Evolutionary conservation across 2,888 invertebrate species (phyloP).

Genomic region (Herminia tarsipennalis): DNA sequence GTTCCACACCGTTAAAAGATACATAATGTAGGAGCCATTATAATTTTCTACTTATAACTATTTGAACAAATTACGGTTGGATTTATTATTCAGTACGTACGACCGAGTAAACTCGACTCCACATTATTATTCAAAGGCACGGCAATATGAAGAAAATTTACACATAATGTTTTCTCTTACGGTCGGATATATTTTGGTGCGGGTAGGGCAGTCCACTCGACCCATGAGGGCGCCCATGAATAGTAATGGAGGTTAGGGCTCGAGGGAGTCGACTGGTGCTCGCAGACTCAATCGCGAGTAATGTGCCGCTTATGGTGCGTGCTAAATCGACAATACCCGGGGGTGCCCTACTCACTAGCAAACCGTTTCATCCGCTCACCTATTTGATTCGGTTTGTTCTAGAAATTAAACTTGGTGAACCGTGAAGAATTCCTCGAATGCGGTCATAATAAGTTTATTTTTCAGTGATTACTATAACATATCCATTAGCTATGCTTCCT

Average conservation of each 20-base stretch:
- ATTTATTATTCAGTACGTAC: conserved; percentile 47
- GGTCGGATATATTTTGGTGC: conserved; percentile 50
- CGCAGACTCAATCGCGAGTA: conserved; percentile 55
- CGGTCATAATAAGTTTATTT: conserved; percentile 32
- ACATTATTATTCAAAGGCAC: conserved; percentile 59
- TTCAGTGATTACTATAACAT: conserved; percentile 16
- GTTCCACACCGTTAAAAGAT: conserved; percentile 28
- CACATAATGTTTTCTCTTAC: conserved; percentile 59
- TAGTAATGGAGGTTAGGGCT: conserved; percentile 77
- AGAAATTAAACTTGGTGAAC: conserved; percentile 53
- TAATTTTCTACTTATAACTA: conserved; percentile 30
- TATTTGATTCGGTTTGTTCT: conserved; percentile 67
- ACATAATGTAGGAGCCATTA: conserved; percentile 34
- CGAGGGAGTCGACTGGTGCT: conserved; percentile 52
- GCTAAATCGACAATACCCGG: conserved; percentile 81
- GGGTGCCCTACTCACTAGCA: conserved; percentile 65
- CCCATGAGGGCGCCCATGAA: conserved; percentile 74
- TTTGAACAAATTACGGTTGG: conserved; percentile 37
- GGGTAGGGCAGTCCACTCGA: conserved; percentile 58
- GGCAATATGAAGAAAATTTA: conserved; percentile 54
- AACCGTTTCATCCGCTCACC: conserved; percentile 68
- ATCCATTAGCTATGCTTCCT: conserved; percentile 23
- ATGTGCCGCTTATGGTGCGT: conserved; percentile 81
- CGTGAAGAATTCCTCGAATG: conserved; percentile 48
- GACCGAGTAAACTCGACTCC: conserved; percentile 30